Evolutionary conservation across 2,888 invertebrate genomes (phyloP).

Genomic region (Diabrotica balteata): DNA sequence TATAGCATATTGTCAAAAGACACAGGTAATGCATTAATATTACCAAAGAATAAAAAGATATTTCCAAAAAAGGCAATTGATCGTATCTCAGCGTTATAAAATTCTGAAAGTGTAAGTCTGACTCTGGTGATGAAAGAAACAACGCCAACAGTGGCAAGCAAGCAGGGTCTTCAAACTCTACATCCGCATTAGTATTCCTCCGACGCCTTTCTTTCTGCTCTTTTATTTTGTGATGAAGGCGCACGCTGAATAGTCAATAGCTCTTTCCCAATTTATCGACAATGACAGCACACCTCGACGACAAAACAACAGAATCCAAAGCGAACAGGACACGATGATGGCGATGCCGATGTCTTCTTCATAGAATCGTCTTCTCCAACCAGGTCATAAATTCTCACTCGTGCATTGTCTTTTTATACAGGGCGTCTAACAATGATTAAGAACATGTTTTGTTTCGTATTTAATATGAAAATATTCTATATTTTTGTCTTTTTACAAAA

Average conservation of each 20-base stretch:
- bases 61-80: not conserved
- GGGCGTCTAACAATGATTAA: not conserved
- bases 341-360: constrained; percentile 2
- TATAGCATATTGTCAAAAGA: no score
- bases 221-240: constrained; percentile 53
- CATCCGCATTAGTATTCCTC: constrained; percentile 38
- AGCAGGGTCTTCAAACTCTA: constrained; percentile 46
- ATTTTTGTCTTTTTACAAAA: no score
- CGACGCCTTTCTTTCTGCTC: constrained; percentile 44
- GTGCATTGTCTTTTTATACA: not conserved
- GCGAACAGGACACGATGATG: constrained; percentile 16
- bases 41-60: no score
- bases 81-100: not conserved
- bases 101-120: not conserved
- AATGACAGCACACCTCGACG: constrained; percentile 29
- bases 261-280: constrained; percentile 48
- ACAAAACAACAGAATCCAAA: constrained; percentile 41
- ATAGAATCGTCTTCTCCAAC: constrained; percentile 4
- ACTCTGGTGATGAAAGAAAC: constrained; percentile 19
- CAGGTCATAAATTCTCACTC: constrained; percentile 7
- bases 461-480: no score
- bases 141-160: constrained; percentile 12
- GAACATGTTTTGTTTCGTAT: no score
- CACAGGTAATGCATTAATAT: no score
- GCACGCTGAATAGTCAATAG: constrained; percentile 47